These are phyloP conservation scores for Norana najaformis DNA, from an alignment of 2,888 invertebrate genomes.

Conservation along the genomic window DNA sequence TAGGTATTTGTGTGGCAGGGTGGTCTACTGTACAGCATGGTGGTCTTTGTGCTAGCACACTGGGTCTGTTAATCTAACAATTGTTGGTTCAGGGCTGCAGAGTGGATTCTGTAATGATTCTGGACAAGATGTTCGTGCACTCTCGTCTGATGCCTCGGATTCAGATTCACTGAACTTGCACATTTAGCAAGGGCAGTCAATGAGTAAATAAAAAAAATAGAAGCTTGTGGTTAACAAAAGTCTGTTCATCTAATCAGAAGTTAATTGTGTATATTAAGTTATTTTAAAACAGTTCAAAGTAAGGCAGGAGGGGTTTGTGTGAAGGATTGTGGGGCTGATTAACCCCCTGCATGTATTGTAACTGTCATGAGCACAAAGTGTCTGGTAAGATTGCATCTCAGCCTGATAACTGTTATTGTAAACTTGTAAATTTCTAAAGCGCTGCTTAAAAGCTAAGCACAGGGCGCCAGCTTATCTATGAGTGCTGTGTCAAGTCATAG, in stretches of 20 bases:
- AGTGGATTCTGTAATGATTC: not conserved
- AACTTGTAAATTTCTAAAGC: too few species aligned
- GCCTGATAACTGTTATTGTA: too few species aligned
- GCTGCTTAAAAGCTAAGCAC: too few species aligned
- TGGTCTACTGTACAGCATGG: not conserved
- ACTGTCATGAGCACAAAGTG: too few species aligned
- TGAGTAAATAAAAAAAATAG: not conserved
- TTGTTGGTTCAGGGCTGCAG: not conserved
- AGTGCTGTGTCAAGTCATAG: too few species aligned
- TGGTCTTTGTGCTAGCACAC: not conserved
- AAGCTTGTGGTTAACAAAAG: not conserved
- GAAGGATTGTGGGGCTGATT: too few species aligned
- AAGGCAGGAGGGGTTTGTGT: not conserved
- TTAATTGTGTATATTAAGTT: not conserved
- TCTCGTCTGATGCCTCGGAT: not conserved
- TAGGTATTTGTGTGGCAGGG: not conserved
- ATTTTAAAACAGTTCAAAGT: not conserved
- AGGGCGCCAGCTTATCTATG: too few species aligned
- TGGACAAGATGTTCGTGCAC: not conserved
- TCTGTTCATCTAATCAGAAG: not conserved
- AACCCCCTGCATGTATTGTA: too few species aligned
- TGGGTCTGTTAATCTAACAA: not conserved
- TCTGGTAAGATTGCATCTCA: too few species aligned
- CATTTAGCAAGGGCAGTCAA: not conserved
- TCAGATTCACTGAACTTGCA: too few species aligned